Percentiles rank a stretch among this genome's conserved stretches.
phyloP scores from a whole-genome alignment of 2,113 vertebrate species.

The Python bivittatus region DNA sequence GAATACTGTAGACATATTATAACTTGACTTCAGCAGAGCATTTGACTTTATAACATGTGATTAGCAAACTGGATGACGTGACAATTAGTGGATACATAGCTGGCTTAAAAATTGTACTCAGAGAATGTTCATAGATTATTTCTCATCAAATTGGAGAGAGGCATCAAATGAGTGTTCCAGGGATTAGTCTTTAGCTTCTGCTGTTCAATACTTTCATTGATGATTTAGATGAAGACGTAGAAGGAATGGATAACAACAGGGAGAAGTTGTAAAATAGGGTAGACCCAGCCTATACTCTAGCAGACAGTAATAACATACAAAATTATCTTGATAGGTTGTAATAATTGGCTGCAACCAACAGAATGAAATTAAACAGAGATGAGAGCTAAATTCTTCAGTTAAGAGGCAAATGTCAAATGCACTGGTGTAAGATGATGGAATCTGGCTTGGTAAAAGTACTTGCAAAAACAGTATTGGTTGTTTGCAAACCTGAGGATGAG shows the following conservation, averaged over 20 bases:
- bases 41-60: not conserved
- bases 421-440: not conserved
- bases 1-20: not conserved
- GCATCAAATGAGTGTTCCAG: not conserved
- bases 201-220: not conserved
- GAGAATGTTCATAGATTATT: not conserved
- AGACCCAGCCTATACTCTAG: not conserved
- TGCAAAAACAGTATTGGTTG: not conserved
- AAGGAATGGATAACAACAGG: not conserved
- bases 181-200: not conserved
- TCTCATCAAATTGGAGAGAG: not conserved
- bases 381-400: not conserved
- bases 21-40: not conserved
- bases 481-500: not conserved
- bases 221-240: not conserved
- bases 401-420: not conserved
- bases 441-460: not conserved
- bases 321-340: not conserved
- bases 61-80: not conserved
- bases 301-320: not conserved
- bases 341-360: not conserved
- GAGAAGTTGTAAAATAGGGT: not conserved
- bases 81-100: not conserved
- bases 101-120: not conserved
- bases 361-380: not conserved